Percentiles rank a stretch among this genome's conserved stretches.
Conservation (phyloP, 2,888 invertebrate species). For the Lumbricus terrestris region DNA sequence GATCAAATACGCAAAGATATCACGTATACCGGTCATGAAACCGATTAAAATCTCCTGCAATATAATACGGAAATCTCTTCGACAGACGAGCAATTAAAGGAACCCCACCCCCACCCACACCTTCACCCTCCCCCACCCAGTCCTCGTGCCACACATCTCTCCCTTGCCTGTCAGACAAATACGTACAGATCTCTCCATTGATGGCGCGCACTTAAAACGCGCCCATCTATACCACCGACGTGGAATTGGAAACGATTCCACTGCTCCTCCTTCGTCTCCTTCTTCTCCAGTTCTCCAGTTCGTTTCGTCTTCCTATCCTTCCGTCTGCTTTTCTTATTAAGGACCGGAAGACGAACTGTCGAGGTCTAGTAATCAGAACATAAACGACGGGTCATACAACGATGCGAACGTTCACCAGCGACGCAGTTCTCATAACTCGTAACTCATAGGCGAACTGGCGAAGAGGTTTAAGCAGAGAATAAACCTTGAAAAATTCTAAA, state of each 20-base stretch:
- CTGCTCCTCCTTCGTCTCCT: neutral
- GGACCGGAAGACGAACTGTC: neutral
- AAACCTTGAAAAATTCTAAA: neutral
- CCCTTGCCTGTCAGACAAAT: neutral
- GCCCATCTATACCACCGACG: neutral
- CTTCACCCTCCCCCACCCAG: too few species aligned
- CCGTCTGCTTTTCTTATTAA: neutral
- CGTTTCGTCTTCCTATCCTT: neutral
- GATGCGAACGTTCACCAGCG: neutral
- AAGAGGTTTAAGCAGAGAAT: neutral
- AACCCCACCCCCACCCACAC: too few species aligned
- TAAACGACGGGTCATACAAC: neutral
- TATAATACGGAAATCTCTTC: neutral
- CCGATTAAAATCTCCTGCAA: neutral
- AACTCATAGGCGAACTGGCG: neutral
- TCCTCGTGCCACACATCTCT: neutral
- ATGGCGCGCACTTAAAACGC: neutral
- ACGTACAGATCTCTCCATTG: neutral
- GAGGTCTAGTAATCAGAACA: neutral
- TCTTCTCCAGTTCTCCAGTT: neutral
- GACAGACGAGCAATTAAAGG: neutral
- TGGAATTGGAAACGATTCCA: neutral
- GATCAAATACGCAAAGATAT: neutral
- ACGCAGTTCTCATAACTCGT: neutral
- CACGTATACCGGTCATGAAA: neutral